Evolutionary conservation across 2,797 vertebrate species (phyloP).

Genomic region (Acrocephalus scirpaceus): DNA sequence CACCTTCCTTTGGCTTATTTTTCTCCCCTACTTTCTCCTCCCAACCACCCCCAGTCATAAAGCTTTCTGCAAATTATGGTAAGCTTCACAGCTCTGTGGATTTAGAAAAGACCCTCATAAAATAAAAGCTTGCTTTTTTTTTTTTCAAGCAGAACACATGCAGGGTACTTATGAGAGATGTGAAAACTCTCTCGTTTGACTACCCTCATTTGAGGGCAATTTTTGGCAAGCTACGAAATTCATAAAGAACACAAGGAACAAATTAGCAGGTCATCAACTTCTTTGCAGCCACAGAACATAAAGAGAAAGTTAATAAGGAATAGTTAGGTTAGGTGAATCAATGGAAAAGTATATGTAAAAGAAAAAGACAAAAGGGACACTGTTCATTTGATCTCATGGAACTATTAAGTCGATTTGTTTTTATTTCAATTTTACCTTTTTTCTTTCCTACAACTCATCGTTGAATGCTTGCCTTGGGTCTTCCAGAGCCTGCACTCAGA

Average conservation of each 20-base stretch:
- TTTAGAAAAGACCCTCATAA: constrained; percentile 20
- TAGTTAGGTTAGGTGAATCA: neutral
- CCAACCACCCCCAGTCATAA: neutral
- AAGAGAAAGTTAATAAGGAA: neutral
- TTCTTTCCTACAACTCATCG: neutral
- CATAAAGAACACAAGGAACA: constrained; percentile 59
- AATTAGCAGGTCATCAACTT: constrained; percentile 71
- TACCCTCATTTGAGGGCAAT: constrained; percentile 33
- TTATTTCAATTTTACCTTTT: neutral
- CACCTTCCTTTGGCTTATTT: neutral
- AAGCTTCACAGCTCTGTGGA: constrained; percentile 30
- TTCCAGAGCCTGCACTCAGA: neutral
- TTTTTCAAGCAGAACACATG: constrained; percentile 54
- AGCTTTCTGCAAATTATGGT: constrained; percentile 49
- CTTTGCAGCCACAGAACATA: constrained; percentile 38
- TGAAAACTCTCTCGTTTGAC: constrained; percentile 59
- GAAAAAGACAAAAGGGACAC: neutral
- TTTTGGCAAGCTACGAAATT: constrained; percentile 60
- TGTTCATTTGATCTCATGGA: neutral
- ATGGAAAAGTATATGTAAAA: neutral
- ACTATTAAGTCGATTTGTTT: neutral
- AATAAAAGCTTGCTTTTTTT: neutral
- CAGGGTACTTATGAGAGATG: constrained; percentile 30
- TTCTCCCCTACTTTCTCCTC: neutral
- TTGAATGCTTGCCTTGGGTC: neutral